Conservation (phyloP, 1,140 invertebrate species). For the Acromyrmex heyeri region DNA sequence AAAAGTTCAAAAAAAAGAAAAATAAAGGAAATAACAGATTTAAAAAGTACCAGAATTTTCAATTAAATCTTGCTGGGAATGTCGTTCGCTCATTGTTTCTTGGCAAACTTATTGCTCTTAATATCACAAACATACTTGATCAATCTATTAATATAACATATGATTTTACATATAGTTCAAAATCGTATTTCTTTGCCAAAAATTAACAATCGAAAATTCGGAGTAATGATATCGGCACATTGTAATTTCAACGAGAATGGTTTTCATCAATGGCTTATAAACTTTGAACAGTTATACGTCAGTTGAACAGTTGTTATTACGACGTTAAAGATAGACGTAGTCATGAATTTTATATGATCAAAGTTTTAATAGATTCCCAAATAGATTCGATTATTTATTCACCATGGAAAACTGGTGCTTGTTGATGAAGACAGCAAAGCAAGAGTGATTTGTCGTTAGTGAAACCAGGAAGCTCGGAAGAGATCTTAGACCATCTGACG, state of each 20-base stretch:
- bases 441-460: conserved; percentile 25
- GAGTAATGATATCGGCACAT: background rate
- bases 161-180: background rate
- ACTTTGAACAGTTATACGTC: conserved; percentile 10
- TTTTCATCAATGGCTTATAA: conserved; percentile 29
- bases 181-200: background rate
- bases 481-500: background rate
- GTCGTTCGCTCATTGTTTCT: conserved; percentile 46
- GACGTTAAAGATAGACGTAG: background rate
- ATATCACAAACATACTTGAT: background rate
- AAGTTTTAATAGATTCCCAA: background rate
- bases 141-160: conserved; percentile 21
- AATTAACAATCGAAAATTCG: background rate
- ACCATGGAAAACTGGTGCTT: background rate
- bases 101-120: conserved; percentile 31
- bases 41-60: background rate
- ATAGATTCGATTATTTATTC: conserved; percentile 5
- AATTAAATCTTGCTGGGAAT: conserved; percentile 49
- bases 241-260: conserved; percentile 6
- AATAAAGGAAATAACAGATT: background rate
- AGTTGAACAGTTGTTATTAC: background rate
- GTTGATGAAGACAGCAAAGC: background rate
- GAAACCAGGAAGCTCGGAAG: background rate
- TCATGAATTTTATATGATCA: conserved; percentile 2
- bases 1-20: background rate